These are phyloP conservation scores for Strigops habroptila DNA, from an alignment of 2,113 vertebrate species.

Conservation along the genomic window DNA sequence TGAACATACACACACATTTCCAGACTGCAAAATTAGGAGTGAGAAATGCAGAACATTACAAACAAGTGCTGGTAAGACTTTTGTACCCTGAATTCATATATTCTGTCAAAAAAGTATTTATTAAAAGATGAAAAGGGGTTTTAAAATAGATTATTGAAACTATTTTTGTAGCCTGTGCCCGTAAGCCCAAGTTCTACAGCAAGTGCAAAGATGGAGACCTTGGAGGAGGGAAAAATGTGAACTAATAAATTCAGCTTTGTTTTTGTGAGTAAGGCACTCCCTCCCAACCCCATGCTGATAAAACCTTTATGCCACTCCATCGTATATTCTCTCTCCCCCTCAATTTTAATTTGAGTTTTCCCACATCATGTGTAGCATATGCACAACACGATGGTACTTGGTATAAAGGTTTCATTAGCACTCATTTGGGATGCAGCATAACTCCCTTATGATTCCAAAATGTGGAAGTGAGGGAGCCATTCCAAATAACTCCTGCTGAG, in stretches of 20 bases:
- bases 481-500: conserved; percentile 50
- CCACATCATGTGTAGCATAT: conserved; percentile 36
- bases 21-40: not conserved
- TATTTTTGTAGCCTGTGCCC: conserved; percentile 8
- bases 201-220: not conserved
- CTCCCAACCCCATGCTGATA: not conserved
- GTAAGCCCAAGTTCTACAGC: not conserved
- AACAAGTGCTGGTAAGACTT: not conserved
- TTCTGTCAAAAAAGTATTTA: not conserved
- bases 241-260: conserved; percentile 25
- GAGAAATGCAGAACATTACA: not conserved
- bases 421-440: conserved; percentile 58
- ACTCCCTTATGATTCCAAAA: conserved; percentile 44
- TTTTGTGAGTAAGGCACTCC: not conserved
- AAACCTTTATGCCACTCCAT: conserved; percentile 34
- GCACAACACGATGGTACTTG: conserved; percentile 12
- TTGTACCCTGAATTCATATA: not conserved
- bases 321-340: not conserved
- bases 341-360: conserved; percentile 25
- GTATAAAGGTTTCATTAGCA: conserved; percentile 59
- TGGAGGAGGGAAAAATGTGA: not conserved
- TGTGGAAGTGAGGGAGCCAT: conserved; percentile 14
- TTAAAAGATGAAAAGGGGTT: not conserved
- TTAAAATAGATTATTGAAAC: conserved; percentile 18
- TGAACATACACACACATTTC: not conserved